These are phyloP conservation scores for Aurelia coerulea DNA, from an alignment of 30 jellyfish, hydroid and myxozoan species.

Conservation along the genomic window DNA sequence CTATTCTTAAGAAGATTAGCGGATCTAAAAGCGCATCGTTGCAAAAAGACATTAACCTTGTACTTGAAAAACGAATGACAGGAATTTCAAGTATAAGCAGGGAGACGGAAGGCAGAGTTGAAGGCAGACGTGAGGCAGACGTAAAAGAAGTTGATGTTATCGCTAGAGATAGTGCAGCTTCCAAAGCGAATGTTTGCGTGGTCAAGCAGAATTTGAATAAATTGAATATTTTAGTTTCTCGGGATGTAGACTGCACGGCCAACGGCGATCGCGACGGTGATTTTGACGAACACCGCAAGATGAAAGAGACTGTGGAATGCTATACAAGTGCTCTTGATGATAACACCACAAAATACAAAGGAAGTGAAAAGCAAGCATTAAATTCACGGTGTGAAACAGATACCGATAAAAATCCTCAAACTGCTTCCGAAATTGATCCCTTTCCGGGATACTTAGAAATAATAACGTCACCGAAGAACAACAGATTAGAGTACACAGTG, in stretches of 20 bases:
- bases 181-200: no score
- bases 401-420: not conserved
- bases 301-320: no score
- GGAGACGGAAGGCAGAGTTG: not conserved
- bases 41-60: not conserved
- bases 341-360: no score
- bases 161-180: no score
- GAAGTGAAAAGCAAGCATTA: no score
- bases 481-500: conserved; percentile 13
- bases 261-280: no score
- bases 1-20: conserved; percentile 13
- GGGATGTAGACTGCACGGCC: no score
- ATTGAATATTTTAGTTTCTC: no score
- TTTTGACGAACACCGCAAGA: no score
- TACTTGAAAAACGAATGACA: not conserved
- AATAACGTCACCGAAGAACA: not conserved
- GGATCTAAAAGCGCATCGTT: not conserved
- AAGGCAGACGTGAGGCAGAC: not conserved
- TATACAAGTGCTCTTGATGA: no score
- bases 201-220: no score
- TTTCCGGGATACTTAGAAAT: not conserved
- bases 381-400: not conserved
- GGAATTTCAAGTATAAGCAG: not conserved
- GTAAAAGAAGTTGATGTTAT: no score
- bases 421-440: not conserved